Conservation (phyloP, 2,888 invertebrate species). For the Trissolcus japonicus region DNA sequence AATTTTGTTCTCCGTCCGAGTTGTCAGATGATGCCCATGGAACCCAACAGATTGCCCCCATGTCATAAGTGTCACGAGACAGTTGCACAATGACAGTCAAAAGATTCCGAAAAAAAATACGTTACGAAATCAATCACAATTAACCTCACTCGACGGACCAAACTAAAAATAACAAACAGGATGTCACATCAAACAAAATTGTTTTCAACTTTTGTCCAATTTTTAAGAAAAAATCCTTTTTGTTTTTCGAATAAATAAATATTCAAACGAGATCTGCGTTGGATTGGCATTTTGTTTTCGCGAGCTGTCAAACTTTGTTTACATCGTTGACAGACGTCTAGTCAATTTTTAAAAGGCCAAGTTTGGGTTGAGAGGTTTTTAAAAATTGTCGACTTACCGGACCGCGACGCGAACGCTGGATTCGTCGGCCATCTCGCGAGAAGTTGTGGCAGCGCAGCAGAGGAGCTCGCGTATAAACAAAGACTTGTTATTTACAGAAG, state of each 20-base stretch:
- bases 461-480: constrained; percentile 9
- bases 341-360: too few species aligned
- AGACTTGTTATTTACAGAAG: constrained; percentile 4
- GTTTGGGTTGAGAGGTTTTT: too few species aligned
- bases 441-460: constrained; percentile 28
- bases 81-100: too few species aligned
- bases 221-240: too few species aligned
- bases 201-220: too few species aligned
- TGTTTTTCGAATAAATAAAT: not conserved
- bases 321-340: too few species aligned
- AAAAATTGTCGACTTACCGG: constrained; percentile 65
- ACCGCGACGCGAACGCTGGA: constrained; percentile 75
- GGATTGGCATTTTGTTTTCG: not conserved
- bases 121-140: not conserved
- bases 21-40: not conserved
- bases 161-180: too few species aligned
- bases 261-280: not conserved
- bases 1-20: not conserved
- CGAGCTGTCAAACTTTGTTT: too few species aligned
- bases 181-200: too few species aligned
- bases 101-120: too few species aligned
- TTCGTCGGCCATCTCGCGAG: constrained; percentile 72
- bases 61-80: too few species aligned
- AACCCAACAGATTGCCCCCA: too few species aligned
- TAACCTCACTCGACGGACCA: not conserved